A percentile compares a stretch with the other conserved stretches of the same genome.
These are phyloP conservation scores for Phodopus roborovskii DNA, from an alignment of 2,113 vertebrate species.

Conservation along the genomic window DNA sequence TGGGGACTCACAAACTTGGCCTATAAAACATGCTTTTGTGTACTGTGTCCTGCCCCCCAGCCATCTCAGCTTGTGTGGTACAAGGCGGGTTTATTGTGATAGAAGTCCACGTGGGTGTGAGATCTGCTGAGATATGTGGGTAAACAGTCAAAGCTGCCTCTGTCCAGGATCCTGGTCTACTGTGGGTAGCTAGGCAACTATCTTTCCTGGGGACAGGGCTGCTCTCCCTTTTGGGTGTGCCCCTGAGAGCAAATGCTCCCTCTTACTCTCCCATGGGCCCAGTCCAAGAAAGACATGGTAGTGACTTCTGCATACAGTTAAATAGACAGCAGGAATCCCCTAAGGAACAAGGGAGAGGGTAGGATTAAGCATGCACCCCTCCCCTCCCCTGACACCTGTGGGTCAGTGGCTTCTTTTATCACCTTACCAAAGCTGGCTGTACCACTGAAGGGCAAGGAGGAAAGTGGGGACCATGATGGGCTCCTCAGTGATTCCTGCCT, in stretches of 20 bases:
- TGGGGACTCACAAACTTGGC: background rate
- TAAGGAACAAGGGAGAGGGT: background rate
- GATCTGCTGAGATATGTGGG: background rate
- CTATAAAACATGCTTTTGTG: fast-evolving
- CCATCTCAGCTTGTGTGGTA: background rate
- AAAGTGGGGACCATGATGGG: background rate
- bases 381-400: background rate
- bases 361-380: fast-evolving
- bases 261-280: background rate
- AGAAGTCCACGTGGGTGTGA: background rate
- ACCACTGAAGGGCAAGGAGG: background rate
- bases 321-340: background rate
- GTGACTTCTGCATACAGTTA: fast-evolving
- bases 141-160: background rate
- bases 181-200: too few species aligned
- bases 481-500: background rate
- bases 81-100: background rate
- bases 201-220: background rate
- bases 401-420: background rate
- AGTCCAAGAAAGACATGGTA: background rate
- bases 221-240: background rate
- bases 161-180: fast-evolving
- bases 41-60: background rate
- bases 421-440: background rate
- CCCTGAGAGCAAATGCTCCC: background rate